phyloP scores from a whole-genome alignment of 2,888 invertebrate genomes.

The Drosophila maculinotata region DNA sequence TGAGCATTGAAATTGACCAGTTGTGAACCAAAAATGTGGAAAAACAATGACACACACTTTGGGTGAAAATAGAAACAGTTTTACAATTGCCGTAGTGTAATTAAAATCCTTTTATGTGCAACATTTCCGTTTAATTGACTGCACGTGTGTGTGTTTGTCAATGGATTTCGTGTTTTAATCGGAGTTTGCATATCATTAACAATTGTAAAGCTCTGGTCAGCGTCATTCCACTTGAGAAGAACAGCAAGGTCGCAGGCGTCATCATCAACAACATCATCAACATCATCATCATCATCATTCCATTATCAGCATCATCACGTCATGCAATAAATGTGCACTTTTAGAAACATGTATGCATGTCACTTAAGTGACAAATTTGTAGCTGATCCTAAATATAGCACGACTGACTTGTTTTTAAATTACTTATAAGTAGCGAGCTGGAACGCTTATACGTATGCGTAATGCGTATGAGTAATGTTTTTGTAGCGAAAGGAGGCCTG shows the following conservation, averaged over 20 bases:
- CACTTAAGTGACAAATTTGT: constrained; percentile 20
- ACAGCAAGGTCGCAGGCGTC: constrained; percentile 33
- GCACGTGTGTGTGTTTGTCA: not conserved
- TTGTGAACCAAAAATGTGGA: constrained; percentile 1
- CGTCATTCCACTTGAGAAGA: constrained; percentile 10
- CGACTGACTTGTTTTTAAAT: constrained; percentile 16
- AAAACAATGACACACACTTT: constrained; percentile 8
- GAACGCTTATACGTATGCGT: too few relatives aligned
- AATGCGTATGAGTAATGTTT: too few relatives aligned
- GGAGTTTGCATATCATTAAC: constrained; percentile 30
- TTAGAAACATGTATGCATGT: constrained; percentile 10
- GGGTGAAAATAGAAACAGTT: constrained; percentile 17
- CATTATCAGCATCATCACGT: not conserved
- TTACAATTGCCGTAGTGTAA: constrained; percentile 8
- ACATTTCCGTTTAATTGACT: constrained; percentile 2
- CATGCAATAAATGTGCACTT: constrained; percentile 4
- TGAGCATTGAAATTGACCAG: constrained; percentile 20
- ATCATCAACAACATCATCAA: constrained; percentile 10
- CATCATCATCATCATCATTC: constrained; percentile 3
- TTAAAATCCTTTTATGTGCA: constrained; percentile 12
- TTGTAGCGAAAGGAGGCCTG: too few relatives aligned
- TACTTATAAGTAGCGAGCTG: constrained; percentile 1
- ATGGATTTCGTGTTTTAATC: constrained; percentile 13
- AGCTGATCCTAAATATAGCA: constrained; percentile 12
- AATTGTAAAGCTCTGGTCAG: constrained; percentile 22